phyloP scores from a whole-genome alignment of 2,113 vertebrate species.

The Phoenicopterus ruber region DNA sequence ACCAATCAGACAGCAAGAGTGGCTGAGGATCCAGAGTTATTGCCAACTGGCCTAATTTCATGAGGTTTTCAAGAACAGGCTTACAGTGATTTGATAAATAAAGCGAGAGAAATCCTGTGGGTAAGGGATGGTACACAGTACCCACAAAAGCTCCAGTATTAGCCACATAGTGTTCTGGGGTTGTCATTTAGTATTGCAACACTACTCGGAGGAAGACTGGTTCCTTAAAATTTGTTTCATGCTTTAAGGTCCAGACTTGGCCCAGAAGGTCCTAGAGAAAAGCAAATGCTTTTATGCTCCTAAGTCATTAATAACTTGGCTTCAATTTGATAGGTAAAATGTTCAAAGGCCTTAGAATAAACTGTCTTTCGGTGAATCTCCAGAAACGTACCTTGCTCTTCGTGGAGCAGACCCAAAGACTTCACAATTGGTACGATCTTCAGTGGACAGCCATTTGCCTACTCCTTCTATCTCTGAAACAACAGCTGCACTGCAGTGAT shows the following conservation, averaged over 20 bases:
- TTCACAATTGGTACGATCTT: constrained; percentile 83
- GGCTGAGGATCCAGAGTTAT: not conserved
- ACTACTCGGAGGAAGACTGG: not conserved
- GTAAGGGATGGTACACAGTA: too few species aligned
- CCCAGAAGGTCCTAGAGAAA: not conserved
- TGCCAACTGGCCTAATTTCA: not conserved
- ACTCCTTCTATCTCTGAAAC: constrained; percentile 81
- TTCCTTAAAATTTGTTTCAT: not conserved
- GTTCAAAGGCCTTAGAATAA: not conserved
- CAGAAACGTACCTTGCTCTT: constrained; percentile 68
- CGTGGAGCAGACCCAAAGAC: constrained; percentile 75
- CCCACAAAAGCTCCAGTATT: not conserved
- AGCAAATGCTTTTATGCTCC: not conserved
- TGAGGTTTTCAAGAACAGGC: not conserved
- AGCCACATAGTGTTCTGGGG: not conserved
- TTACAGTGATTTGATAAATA: not conserved
- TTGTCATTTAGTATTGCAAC: not conserved
- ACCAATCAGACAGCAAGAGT: not conserved
- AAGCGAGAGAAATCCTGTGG: not conserved
- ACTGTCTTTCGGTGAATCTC: not conserved
- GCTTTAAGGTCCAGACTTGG: not conserved
- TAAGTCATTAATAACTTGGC: not conserved
- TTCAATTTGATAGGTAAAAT: not conserved
- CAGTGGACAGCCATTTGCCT: constrained; percentile 79
- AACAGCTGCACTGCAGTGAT: constrained; percentile 75